Evolutionary conservation across 2,113 vertebrate genomes (phyloP), one percentile per base, ranked within the genome.

Genomic region (Pterocles gutturalis): DNA sequence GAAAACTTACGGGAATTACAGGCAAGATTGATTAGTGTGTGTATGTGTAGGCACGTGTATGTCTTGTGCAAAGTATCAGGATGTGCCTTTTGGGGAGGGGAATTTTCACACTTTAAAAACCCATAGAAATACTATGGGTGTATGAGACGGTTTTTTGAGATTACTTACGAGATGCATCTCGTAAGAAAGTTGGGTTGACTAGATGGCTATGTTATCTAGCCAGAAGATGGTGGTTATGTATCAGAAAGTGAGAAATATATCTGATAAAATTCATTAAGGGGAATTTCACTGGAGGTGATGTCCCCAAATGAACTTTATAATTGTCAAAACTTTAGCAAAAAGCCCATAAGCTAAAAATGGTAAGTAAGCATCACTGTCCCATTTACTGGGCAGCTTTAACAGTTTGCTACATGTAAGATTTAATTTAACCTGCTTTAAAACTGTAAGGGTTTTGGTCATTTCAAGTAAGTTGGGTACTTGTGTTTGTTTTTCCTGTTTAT

Each of bases 1-100:
- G 98, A 97, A 92, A 98, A 97, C 93, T 91, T 99, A 33, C 97
- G 88, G 92, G 98, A 99, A 88, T 97, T 99, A 67, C 99, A 99
- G 98, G 99, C 98, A 98, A 98, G 96, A 83, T 41, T 3, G 3
- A 75, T 78, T 26, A 43, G 29, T n/a, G 34, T 86, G 3, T 54
- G 4, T 92, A 21, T 79, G 21, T 38, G 38, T 54, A 15, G 34
- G 14, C 33, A 18, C 14, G 1, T 28, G 7, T 51, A 11, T 26
- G 33, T 79, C 49, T 69, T 38, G 20, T 72, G 38, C 21, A 54
- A 75, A 71, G 29, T 65, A 38, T 48, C 26, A 67, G 36, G 20
- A 55, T 7, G 0, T 45, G n/a, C 20, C 31, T 81, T 92, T 66
- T 58, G 45, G 11, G 17, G 11, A 66, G 22, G 17, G 25, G 6